A percentile compares a stretch with the other conserved stretches of the same genome.
Evolutionary conservation across 2,113 vertebrate genomes (phyloP).

Genomic region (Sylvilagus bachmani): DNA sequence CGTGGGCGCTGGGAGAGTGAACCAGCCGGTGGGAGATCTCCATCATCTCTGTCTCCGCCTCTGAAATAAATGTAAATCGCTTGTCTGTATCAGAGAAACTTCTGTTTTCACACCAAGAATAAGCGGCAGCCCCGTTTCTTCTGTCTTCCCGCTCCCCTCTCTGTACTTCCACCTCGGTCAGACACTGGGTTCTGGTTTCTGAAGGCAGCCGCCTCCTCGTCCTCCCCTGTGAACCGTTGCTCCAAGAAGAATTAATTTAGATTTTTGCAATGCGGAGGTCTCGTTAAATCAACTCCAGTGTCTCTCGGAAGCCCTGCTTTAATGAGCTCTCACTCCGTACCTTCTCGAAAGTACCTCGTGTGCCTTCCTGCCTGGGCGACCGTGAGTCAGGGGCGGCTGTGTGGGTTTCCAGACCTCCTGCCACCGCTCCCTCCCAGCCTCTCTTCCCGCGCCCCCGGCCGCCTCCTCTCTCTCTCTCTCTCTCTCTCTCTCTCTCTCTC

Average conservation of each 20-base stretch:
- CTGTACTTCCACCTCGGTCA: not conserved
- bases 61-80: not conserved
- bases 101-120: not conserved
- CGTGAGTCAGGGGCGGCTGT: not conserved
- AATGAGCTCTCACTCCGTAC: not conserved
- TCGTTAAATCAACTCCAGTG: constrained; percentile 54
- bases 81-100: not conserved
- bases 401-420: not conserved
- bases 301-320: not conserved
- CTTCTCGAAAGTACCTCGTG: not conserved
- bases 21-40: too few relatives aligned
- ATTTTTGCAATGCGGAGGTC: not conserved
- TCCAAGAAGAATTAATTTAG: constrained; percentile 76
- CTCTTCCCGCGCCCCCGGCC: not conserved
- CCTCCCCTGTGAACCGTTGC: not conserved
- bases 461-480: not conserved
- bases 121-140: not conserved
- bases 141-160: not conserved
- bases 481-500: not conserved
- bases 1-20: too few relatives aligned
- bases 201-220: not conserved
- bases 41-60: too few relatives aligned
- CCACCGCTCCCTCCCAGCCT: not conserved
- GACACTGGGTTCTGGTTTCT: not conserved
- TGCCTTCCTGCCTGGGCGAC: not conserved